Base-by-base conservation (phyloP, 2,888 invertebrate species). In the Chaetogeoica ovagalla region DNA sequence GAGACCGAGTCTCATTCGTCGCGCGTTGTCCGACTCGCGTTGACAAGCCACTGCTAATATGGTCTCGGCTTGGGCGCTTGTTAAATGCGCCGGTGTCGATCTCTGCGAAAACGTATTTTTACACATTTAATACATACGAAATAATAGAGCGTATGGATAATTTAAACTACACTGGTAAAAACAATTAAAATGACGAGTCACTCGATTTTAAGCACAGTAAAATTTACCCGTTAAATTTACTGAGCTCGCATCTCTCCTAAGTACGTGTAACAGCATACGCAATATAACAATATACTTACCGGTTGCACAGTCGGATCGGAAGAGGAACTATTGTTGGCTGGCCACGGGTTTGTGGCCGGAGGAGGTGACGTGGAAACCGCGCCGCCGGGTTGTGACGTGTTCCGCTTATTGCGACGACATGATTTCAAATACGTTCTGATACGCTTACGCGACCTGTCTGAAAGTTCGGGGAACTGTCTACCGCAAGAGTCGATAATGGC, bases 401-500 rank as follows among this genome's bases (percentile, higher is more conserved):
- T 94, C 84, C 96, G 91, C 89, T 97, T 96, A 87, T 97, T 97
- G 84, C 97, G 90, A 83, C 97, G 90, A 88, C 97, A 97, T 74
- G 96, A 96, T 88, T 97, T 97, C 86, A 97, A 89, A 87, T 97
- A 97, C 79, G 97, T 97, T 84, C 97, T 89, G 86, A 97, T 96
- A 83, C 97, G 89, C 88, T 97, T 97, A 84, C 97, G 90, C 82
- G 97, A 96, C 82, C 97, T 90, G 86, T 97, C 96, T 82, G 96
- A 95, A 85, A 97, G 97, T 88, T 97, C 97, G 82, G 97, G 97
- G 86, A 97, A 97, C 88, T 97, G 97, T 84, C 97, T 90, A 83
- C 96, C 95, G 88, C 97, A 97, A 30, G 97, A 97, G 87, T 97
- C 97, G 83, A 97, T 95, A 86, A 97, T 97, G 30, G 97, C 97